phyloP scores from a whole-genome alignment of 2,113 vertebrate genomes.

The Takifugu flavidus region DNA sequence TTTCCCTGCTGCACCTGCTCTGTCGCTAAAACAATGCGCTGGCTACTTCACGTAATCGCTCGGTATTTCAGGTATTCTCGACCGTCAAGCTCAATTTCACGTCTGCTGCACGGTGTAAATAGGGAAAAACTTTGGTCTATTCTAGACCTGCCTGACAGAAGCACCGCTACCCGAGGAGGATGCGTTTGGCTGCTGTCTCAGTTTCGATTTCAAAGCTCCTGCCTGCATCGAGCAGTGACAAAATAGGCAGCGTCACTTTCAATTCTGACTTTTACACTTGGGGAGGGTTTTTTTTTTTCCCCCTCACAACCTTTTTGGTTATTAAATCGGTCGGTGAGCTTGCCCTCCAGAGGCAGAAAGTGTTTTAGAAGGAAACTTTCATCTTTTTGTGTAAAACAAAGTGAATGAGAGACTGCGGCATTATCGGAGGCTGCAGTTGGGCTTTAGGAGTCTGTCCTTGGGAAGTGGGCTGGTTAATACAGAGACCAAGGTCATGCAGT shows the following conservation, averaged over 20 bases:
- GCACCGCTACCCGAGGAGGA: constrained; percentile 35
- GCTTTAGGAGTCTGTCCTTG: constrained; percentile 50
- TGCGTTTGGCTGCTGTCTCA: constrained; percentile 42
- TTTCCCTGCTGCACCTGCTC: constrained; percentile 29
- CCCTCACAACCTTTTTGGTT: constrained; percentile 33
- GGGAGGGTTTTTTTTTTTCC: constrained; percentile 13
- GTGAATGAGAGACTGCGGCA: constrained; percentile 42
- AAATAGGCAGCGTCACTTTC: constrained; percentile 44
- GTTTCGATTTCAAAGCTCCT: constrained; percentile 67
- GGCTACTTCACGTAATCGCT: constrained; percentile 4
- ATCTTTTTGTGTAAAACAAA: constrained; percentile 58
- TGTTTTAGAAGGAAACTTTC: constrained; percentile 46
- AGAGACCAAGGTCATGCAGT: constrained; percentile 55
- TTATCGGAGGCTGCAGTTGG: constrained; percentile 64
- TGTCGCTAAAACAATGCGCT: constrained; percentile 21
- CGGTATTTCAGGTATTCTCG: constrained; percentile 30
- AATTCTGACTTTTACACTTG: constrained; percentile 49
- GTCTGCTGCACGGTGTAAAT: constrained; percentile 20
- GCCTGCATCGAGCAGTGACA: constrained; percentile 42
- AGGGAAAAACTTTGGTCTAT: constrained; percentile 12
- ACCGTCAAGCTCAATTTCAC: constrained; percentile 35
- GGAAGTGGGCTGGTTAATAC: constrained; percentile 51
- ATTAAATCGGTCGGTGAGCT: constrained; percentile 49
- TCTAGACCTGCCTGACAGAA: constrained; percentile 36
- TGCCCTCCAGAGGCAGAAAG: constrained; percentile 38